Base-by-base conservation (phyloP, 2,888 invertebrate genomes). In the Lucinisca nassula region DNA sequence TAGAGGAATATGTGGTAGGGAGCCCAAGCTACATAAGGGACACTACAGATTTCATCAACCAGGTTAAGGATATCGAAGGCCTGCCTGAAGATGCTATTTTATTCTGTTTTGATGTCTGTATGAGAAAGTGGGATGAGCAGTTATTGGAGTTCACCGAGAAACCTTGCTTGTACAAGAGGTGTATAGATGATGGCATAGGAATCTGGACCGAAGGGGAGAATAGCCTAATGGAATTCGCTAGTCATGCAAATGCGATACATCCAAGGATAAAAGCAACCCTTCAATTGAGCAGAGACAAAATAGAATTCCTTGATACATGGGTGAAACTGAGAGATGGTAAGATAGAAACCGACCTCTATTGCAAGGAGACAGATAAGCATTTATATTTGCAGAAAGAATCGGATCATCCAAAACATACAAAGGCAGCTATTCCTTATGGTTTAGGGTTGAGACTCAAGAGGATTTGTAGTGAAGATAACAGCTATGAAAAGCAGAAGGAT, bases 201-300 rank as follows among this genome's bases (percentile, higher is more conserved):
- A 75, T 49, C 45, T 75, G 49, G 75, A 75, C 45, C 6, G 49
- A 75, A 40, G 75, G 75, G 3, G 75, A 49, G 24, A 35, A 75
- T 10, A 49, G n/a, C 17, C 24, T 74, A 30, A 3, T 74, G 6
- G n/a, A 74, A 30, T 74, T 74, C 24, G 49, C 30, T 24, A 45
- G 32, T 21, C 49, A 75, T n/a, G 51, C 75, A 27, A 75, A 75
- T 49, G 35, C 24, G 6, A 51, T 75, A 27, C 45, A 75, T 49
- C 75, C 75, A 4, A 45, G 10, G 6, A 75, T 75, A 24, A 75
- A 75, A 10, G 27, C 49, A 12, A 37, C 35, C 4, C 40, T 72
- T 6, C 6, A 21, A 32, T 70, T 12, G 70, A 30, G 17, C 24
- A n/a, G 30, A 6, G 17, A 17, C 27, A 30, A 70, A 70, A 70